Evolutionary conservation across 2,797 vertebrate genomes (phyloP), one percentile per base, ranked within the genome.

Genomic region (Gephyroberyx darwinii): DNA sequence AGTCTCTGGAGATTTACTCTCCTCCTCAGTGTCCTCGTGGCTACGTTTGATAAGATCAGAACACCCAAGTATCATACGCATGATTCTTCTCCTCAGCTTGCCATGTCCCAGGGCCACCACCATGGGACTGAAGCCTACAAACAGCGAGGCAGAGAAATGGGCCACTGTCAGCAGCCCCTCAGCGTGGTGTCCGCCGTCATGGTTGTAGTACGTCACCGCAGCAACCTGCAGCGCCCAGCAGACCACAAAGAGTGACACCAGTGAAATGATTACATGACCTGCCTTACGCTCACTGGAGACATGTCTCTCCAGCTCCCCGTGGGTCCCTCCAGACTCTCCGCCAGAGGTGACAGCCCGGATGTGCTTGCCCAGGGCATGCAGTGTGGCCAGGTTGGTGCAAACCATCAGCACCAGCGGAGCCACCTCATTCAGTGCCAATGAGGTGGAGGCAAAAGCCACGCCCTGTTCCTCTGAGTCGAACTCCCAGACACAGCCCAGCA

Each of bases 71-170:
- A 91, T 62, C 85, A 92, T 88, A n/a, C 22, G 58, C 8, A 10
- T 6, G 41, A 95, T 90, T 57, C 80, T 92, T 53, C 79, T 90
- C 55, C 94, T 92, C 30, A 96, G 89, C 75, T 95, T 95, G 22
- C 94, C 85, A 2, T 95, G 94, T 57, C 95, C 95, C 30, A 94
- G 71, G 1, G 93, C 92, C 81, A 95, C 90, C 69, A 95, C 92
- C 83, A 94, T 57, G 9, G 95, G 94, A 75, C 95, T 95, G 81
- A 96, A 94, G 1, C 94, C 94, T 22, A 94, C 93, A 57, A 94
- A 95, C 30, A 95, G 55, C 0, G 94, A 94, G 30, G 94, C 90
- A 0, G 92, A 92, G 86, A 95, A 95, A 26, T 95, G 94, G 0
- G 95, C 82, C 48, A 95, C 83, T 1, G 91, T 94, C 70, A 96